Base-by-base conservation (phyloP, 2,797 vertebrate genomes). In the Valencia hispanica region DNA sequence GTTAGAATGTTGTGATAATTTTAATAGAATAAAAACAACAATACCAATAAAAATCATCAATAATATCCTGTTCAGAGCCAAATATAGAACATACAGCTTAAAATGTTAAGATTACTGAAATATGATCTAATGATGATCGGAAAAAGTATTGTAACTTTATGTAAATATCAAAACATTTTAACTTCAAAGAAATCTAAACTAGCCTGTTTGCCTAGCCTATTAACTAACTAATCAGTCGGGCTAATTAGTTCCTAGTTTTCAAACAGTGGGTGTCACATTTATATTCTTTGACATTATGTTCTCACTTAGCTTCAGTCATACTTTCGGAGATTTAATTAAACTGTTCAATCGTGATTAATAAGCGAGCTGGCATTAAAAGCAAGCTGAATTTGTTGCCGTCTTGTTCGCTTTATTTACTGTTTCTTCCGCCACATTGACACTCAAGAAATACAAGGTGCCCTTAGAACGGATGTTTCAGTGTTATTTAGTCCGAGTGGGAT, bases 401-500 rank as follows among this genome's bases (percentile, higher is more conserved):
- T 50, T 41, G 8, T 69, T 59, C 32, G 32, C 50, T 68, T 63
- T 45, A 18, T 51, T 50, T 72, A 15, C 27, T 39, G 69, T 63
- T n/a, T 25, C 55, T 63, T 69, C 17, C 4, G 30, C 17, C 30
- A 20, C 45, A 72, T 25, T 66, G 55, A 70, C n/a, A 59, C 61
- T 51, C 27, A 14, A 32, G 17, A 32, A 47, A 53, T 8, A 41
- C 59, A 15, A 36, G 50, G 14, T 61, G 27, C 4, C 3, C 18
- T 1, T 43, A 47, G 22, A 68, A 12, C 41, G 9, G 51, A 50
- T 39, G 69, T 59, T 66, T 45, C 47, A 48, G 57, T n/a, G 34
- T 65, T 68, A 51, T 47, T 72, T 79, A 25, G 50, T 69, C 71
- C 48, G 63, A 79, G 41, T 59, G 7, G 4, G 25, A 30, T 65